Percentiles rank a stretch among this genome's conserved stretches.
Conservation (phyloP, 37 sponge, comb jelly and placozoan genomes). For the Diacarnus erythraeanus region DNA sequence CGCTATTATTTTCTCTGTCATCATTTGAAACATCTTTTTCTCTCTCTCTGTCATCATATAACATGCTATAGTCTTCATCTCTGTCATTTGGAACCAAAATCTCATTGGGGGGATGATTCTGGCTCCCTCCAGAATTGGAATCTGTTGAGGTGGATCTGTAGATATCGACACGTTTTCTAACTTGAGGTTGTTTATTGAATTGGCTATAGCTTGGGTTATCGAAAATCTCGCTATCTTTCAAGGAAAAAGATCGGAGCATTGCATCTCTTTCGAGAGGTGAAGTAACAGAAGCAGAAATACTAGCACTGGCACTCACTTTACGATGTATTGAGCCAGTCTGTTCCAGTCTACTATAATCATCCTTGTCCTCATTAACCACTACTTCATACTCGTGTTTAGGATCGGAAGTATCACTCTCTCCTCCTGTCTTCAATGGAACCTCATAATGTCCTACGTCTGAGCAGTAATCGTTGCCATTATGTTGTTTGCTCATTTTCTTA, state of each 20-base stretch:
- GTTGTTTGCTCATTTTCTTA: neutral
- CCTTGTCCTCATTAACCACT: neutral
- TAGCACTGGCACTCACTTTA: neutral
- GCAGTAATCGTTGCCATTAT: too few species aligned
- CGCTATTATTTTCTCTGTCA: neutral
- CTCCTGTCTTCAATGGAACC: neutral
- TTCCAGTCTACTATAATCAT: neutral
- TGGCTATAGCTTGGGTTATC: constrained; percentile 9
- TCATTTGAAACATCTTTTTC: too few species aligned
- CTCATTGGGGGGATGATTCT: neutral
- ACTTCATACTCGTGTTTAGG: neutral
- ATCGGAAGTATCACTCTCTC: neutral
- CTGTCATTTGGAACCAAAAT: neutral
- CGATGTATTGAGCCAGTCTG: neutral
- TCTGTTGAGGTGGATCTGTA: neutral
- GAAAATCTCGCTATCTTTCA: neutral
- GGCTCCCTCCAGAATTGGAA: constrained; percentile 2
- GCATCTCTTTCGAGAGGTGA: neutral
- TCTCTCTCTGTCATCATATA: neutral
- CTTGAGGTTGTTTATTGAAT: neutral
- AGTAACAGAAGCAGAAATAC: neutral
- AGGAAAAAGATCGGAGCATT: neutral
- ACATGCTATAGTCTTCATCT: neutral
- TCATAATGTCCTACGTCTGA: constrained; percentile 6
- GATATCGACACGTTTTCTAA: neutral